Percentiles rank a stretch among this genome's conserved stretches.
Evolutionary conservation across 1,140 invertebrate genomes (phyloP).

Genomic region (Pristionchus pacificus): DNA sequence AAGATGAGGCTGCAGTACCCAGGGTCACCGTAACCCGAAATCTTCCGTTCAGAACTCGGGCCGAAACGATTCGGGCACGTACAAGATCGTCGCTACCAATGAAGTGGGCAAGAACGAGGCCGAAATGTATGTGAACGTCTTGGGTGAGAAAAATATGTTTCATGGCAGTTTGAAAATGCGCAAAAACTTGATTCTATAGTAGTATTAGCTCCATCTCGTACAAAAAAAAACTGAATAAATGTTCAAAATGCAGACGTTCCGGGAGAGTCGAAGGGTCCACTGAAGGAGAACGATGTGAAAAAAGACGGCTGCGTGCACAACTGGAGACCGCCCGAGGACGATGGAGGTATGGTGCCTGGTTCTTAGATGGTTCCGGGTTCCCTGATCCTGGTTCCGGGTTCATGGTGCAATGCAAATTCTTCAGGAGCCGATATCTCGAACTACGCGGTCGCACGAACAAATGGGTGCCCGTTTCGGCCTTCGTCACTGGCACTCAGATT

Average conservation of each 20-base stretch:
- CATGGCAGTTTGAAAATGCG: too few relatives aligned
- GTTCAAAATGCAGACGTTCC: slow-evolving; percentile 68
- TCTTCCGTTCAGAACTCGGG: too few relatives aligned
- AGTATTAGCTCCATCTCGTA: too few relatives aligned
- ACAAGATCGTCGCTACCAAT: slow-evolving; percentile 85
- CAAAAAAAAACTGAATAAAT: too few relatives aligned
- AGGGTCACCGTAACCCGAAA: too few relatives aligned
- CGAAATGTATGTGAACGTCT: slow-evolving; percentile 82
- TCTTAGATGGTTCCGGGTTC: too few relatives aligned
- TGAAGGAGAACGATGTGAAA: slow-evolving; percentile 60
- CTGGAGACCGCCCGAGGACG: slow-evolving; percentile 62
- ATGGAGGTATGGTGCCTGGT: too few relatives aligned
- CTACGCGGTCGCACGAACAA: slow-evolving; percentile 90
- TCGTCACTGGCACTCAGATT: slow-evolving; percentile 78
- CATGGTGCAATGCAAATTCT: too few relatives aligned
- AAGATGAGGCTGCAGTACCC: too few relatives aligned
- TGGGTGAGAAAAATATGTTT: slow-evolving; percentile 58
- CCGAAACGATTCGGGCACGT: slow-evolving; percentile 73
- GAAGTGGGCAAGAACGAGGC: slow-evolving; percentile 86
- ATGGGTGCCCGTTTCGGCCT: slow-evolving; percentile 92
- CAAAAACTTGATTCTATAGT: too few relatives aligned
- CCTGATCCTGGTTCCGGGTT: too few relatives aligned
- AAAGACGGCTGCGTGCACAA: slow-evolving; percentile 61
- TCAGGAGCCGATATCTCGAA: slow-evolving; percentile 62
- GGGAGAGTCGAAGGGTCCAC: slow-evolving; percentile 60